These are phyloP conservation scores for Carposina sasakii DNA, from an alignment of 1,140 invertebrate genomes.

Conservation along the genomic window DNA sequence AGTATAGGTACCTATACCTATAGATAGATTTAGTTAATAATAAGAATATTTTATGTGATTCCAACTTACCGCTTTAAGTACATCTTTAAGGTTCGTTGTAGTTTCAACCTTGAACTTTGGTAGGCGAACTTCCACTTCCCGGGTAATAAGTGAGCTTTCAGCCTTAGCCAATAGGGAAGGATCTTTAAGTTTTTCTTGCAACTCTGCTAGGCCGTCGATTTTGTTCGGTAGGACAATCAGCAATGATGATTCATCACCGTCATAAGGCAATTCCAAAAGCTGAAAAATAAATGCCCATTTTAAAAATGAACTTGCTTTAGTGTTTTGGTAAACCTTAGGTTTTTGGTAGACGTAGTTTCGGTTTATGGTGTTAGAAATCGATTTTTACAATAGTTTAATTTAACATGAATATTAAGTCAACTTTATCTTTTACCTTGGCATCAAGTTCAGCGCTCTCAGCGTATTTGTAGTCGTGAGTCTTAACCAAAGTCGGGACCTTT, in stretches of 20 bases:
- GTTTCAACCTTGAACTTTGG: constrained; percentile 64
- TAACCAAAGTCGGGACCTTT: constrained; percentile 46
- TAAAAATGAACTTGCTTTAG: no score
- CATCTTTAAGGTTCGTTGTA: constrained; percentile 39
- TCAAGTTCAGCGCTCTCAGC: constrained; percentile 40
- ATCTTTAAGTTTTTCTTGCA: constrained; percentile 44
- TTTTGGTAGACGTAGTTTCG: no score
- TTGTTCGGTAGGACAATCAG: constrained; percentile 46
- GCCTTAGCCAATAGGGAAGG: constrained; percentile 30
- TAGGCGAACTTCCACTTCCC: constrained; percentile 39
- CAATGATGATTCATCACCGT: constrained; percentile 42
- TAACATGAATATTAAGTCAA: not conserved
- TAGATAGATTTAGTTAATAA: no score
- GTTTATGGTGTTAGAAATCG: no score
- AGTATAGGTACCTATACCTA: no score
- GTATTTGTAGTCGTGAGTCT: constrained; percentile 35
- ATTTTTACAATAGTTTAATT: no score
- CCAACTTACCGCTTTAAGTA: constrained; percentile 41
- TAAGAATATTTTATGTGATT: not conserved
- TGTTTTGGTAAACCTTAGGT: no score
- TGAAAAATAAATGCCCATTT: constrained; percentile 24
- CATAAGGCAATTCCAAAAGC: constrained; percentile 49
- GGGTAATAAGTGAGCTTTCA: constrained; percentile 16
- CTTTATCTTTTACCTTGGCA: constrained; percentile 35
- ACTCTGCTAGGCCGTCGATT: constrained; percentile 36